Base-by-base conservation (phyloP, 2,113 vertebrate species). In the Clarias magur region DNA sequence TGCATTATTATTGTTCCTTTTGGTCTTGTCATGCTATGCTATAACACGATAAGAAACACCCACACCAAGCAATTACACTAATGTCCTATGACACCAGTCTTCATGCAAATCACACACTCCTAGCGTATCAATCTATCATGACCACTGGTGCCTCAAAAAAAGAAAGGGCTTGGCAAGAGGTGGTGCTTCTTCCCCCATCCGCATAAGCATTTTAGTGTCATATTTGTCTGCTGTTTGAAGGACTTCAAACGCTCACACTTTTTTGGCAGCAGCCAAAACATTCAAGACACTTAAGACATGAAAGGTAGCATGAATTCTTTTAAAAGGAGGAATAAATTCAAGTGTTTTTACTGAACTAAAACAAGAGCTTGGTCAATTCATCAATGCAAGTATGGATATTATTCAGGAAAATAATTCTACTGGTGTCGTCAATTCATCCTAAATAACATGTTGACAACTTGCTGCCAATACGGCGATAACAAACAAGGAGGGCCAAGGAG, bases 201-300 rank as follows among this genome's bases (percentile, higher is more conserved):
- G 27, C 21, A 67, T 38, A 13, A 53, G 56, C 42, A 56, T 54
- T n/a, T 85, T 87, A 94, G 93, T 92, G 89, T 91, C 90, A 89
- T 93, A 93, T 92, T 48, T 94, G 94, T 95, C 92, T 94, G 90
- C 85, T 65, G 89, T 92, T 93, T 92, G 81, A 92, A 89, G 90
- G 89, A 90, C 94, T 94, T 95, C 94, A 95, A 95, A 95, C 93
- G 80, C 86, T 84, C 12, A 76, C 0, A 54, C 88, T 59, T 87
- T 92, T 89, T 84, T 38, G 15, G 79, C 82, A 90, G 81, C 59
- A 90, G 88, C 91, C 91, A 93, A 93, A 93, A 92, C 92, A 8
- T 89, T 91, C 82, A 90, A 87, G 84, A 85, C n/a, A 56, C 79
- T 54, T 16, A 72, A 38, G 76, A 65, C 78, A 68, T 6, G 68